phyloP scores from a whole-genome alignment of 2,113 vertebrate species.

The Anarhynchus alexandrinus region DNA sequence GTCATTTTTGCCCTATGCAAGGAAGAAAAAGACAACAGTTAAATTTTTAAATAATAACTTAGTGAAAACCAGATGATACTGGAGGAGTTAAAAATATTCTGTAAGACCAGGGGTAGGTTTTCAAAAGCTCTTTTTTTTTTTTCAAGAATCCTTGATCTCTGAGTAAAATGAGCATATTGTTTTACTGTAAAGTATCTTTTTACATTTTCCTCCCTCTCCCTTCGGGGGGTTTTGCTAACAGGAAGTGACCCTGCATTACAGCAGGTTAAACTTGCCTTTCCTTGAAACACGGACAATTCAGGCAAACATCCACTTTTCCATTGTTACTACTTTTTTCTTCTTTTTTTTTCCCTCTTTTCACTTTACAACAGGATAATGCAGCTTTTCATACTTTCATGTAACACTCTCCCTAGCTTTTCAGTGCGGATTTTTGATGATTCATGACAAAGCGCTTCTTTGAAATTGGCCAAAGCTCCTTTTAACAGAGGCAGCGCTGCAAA shows the following conservation, averaged over 20 bases:
- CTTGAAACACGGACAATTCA: background rate
- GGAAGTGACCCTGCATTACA: slow-evolving; percentile 45
- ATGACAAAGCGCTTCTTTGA: background rate
- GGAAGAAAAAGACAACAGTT: background rate
- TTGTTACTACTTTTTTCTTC: background rate
- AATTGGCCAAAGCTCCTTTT: background rate
- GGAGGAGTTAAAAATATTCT: slow-evolving; percentile 8
- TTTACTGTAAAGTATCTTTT: slow-evolving; percentile 56
- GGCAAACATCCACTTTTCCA: background rate
- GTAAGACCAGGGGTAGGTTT: background rate
- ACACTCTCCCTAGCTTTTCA: background rate
- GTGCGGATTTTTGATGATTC: background rate
- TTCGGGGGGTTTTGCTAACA: slow-evolving; percentile 58
- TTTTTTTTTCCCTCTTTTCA: background rate
- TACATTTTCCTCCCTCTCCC: slow-evolving; percentile 20
- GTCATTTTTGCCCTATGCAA: background rate
- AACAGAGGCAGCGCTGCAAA: background rate
- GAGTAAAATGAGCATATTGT: slow-evolving; percentile 50
- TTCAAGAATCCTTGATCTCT: background rate
- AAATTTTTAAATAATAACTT: background rate
- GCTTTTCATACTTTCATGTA: background rate
- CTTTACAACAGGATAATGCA: background rate
- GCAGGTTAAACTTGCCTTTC: slow-evolving; percentile 53
- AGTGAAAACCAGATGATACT: background rate
- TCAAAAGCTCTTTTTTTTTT: background rate